Base-by-base conservation (phyloP, 2,113 vertebrate genomes). In the Tretioscincus oriximinensis region DNA sequence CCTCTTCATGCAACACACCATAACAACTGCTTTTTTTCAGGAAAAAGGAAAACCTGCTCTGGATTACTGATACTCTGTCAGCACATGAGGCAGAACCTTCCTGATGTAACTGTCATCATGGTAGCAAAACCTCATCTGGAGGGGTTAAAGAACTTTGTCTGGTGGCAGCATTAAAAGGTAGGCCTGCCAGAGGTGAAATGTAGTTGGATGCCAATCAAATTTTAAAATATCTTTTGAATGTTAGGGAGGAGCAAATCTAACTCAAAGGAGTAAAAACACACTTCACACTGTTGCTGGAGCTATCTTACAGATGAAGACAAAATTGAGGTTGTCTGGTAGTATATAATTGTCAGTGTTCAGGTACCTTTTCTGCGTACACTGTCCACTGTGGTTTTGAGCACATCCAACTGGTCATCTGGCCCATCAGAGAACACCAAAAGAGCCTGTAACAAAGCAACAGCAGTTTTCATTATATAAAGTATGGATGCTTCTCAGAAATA, bases 341-440 rank as follows among this genome's bases (percentile, higher is more conserved):
- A n/a, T 22, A 51, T 1, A 26, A 10, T 29, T 16, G 18, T 0
- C 0, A 0, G 0, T 21, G 9, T 1, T 61, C 31, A 76, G 84
- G 97, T 87, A 97, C 96, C 96, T 85, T 89, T 92, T 49, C 64
- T 31, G 2, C 68, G 89, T 78, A 99, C 95, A 5, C 47, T 85
- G 3, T 93, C 88, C 0, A 95, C 92, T 8, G 93, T 89, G 8
- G 20, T 31, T 87, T 92, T 93, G 80, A 98, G 93, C 1, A 45
- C 83, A 81, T 95, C 89, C 78, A 96, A 81, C 0, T 92, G 84
- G 54, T 93, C 96, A 84, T 98, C 95, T 31, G 96, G 86, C 35
- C 97, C 97, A 28, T 98, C 97, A 1, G 97, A 96, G 91, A 99
- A 97, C 67, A 98, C 94, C 81, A 98, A 78, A 68, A 97, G 90